Percentiles rank a stretch among this genome's conserved stretches.
Conservation (phyloP, 37 sponge, comb jelly and placozoan genomes). For the Petrosia ficiformis region DNA sequence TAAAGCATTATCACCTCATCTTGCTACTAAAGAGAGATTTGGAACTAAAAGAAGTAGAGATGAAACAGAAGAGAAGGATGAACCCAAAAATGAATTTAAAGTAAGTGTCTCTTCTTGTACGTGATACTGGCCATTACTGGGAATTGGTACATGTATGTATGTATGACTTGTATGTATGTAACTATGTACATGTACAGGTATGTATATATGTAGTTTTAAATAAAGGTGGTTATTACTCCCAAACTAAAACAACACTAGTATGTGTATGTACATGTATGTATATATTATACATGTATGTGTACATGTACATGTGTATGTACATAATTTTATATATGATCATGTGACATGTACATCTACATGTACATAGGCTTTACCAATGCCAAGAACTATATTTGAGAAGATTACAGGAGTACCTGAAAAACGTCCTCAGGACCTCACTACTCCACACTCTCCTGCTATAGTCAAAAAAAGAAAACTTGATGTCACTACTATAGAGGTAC, state of each 20-base stretch:
- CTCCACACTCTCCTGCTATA: slow-evolving; percentile 59
- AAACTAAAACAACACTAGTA: too few species aligned
- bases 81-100: too few species aligned
- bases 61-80: not conserved
- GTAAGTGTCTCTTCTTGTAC: too few species aligned
- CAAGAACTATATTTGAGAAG: slow-evolving; percentile 42
- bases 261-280: not conserved
- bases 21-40: slow-evolving; percentile 32
- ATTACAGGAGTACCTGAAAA: slow-evolving; percentile 69
- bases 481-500: not conserved
- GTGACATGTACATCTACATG: not conserved
- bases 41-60: not conserved
- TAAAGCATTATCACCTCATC: slow-evolving; percentile 30
- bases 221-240: too few species aligned
- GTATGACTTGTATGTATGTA: too few species aligned
- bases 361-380: slow-evolving; percentile 58
- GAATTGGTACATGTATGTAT: too few species aligned
- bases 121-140: too few species aligned
- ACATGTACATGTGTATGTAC: not conserved
- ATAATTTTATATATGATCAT: not conserved
- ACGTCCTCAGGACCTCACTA: slow-evolving; percentile 13
- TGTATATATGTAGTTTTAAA: too few species aligned
- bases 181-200: too few species aligned
- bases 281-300: not conserved
- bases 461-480: slow-evolving; percentile 23